Evolutionary conservation across 2,113 vertebrate genomes (phyloP), one percentile per base, ranked within the genome.

Genomic region (Pomatostomus ruficeps): DNA sequence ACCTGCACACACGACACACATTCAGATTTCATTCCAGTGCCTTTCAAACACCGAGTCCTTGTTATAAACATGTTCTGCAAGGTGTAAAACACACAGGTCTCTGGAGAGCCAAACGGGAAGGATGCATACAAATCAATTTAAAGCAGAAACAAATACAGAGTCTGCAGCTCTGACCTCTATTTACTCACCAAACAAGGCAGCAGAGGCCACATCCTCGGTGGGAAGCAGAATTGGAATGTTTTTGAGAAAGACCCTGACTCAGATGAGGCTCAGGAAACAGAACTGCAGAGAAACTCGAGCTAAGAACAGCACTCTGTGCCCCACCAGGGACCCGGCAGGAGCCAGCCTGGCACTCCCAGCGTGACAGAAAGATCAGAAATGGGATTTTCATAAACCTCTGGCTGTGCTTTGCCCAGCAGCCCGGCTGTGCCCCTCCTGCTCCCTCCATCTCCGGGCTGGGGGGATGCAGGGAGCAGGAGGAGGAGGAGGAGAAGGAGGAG

Each of bases 221-320:
- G 72, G 48, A 65, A 46, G 35, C 43, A 84, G 55, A 80, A 49
- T 6, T 3, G 24, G 9, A 14, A 42, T 42, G 40, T 33, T 68
- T n/a, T 46, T 12, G 5, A 55, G 38, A 35, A 35, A 49, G 15
- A 12, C 12, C 6, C 57, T 24, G 57, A 71, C 23, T 8, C 2
- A 10, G 63, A 7, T 23, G 25, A 2, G 33, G 67, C 54, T 74
- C 59, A 62, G 58, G 20, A 57, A 29, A 31, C 24, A 79, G 54
- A 59, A 1, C 57, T n/a, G 19, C 15, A 9, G 73, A 52, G 31
- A 33, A 9, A 2, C 0, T 21, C 0, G 6, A 49, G 36, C 23
- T 16, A 17, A 52, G 29, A 55, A 6, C 0, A 84, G 40, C 55
- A 24, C 6, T 9, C 10, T 12, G 29, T 24, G 23, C 9, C 28